A percentile compares a stretch with the other conserved stretches of the same genome.
Evolutionary conservation across 2,888 invertebrate genomes (phyloP).

Genomic region (Scrobipalpa atriplicella): DNA sequence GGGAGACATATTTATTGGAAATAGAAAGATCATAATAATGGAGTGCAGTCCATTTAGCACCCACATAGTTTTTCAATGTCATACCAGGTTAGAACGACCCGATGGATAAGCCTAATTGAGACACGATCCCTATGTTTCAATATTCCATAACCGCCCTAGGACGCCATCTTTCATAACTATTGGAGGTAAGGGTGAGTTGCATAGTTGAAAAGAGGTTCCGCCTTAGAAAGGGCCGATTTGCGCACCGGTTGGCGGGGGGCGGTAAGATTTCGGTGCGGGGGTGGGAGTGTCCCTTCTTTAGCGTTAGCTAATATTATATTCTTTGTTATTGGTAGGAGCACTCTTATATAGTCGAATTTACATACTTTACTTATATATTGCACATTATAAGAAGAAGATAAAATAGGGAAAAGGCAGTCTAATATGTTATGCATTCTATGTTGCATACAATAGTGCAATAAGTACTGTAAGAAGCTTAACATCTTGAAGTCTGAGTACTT

Average conservation of each 20-base stretch:
- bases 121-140: slow-evolving; percentile 47
- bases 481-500: neutral
- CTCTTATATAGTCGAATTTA: too few species aligned
- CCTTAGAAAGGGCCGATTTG: too few species aligned
- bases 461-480: neutral
- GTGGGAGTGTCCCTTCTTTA: too few species aligned
- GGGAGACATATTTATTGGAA: neutral
- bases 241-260: too few species aligned
- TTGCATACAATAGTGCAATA: too few species aligned
- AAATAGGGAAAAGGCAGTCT: too few species aligned
- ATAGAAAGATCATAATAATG: neutral
- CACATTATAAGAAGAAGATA: too few species aligned
- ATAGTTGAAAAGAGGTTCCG: neutral
- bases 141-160: slow-evolving; percentile 22
- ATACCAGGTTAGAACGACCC: slow-evolving; percentile 58
- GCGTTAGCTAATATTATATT: too few species aligned
- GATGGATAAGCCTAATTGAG: slow-evolving; percentile 67
- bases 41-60: slow-evolving; percentile 3
- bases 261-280: too few species aligned
- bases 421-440: too few species aligned
- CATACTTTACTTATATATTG: too few species aligned
- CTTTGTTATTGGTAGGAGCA: too few species aligned
- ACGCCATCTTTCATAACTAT: slow-evolving; percentile 20
- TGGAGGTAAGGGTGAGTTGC: neutral
- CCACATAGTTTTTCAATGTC: slow-evolving; percentile 48